Percentiles rank a stretch among this genome's conserved stretches.
phyloP scores from a whole-genome alignment of 2,888 invertebrate species.

The Leptopilina drosophilae region DNA sequence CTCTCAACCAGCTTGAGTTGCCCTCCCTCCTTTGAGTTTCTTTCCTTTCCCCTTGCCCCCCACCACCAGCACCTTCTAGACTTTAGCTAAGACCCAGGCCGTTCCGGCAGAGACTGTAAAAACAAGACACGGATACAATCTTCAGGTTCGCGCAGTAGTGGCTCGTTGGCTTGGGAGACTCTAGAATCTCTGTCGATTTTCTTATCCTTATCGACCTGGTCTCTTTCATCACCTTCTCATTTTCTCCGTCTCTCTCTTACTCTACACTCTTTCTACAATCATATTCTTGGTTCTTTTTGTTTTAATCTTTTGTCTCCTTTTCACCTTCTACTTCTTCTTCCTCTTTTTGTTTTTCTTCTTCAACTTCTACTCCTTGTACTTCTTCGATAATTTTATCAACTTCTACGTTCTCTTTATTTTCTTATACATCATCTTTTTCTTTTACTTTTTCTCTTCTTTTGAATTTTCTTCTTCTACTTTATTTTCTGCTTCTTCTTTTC shows the following conservation, averaged over 20 bases:
- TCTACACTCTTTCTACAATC: conserved; percentile 12
- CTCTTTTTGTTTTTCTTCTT: too few relatives aligned
- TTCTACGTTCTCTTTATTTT: too few relatives aligned
- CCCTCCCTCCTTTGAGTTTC: conserved; percentile 51
- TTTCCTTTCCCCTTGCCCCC: conserved; percentile 47
- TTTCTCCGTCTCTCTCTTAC: conserved; percentile 39
- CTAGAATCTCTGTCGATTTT: conserved; percentile 69
- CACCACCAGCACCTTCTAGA: conserved; percentile 45
- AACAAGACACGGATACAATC: conserved; percentile 77
- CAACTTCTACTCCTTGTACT: too few relatives aligned
- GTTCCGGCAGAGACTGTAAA: conserved; percentile 75
- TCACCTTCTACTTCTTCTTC: too few relatives aligned
- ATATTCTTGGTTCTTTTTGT: conserved; percentile 41
- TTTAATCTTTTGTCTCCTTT: neutral
- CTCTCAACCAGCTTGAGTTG: conserved; percentile 50
- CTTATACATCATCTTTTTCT: too few relatives aligned
- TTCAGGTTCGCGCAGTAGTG: conserved; percentile 75
- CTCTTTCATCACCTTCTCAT: conserved; percentile 46
- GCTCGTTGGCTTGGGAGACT: conserved; percentile 69
- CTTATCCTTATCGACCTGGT: conserved; percentile 59
- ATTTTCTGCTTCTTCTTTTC: too few relatives aligned
- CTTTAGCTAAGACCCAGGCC: conserved; percentile 69
- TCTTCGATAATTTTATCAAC: too few relatives aligned
- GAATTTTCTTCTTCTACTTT: too few relatives aligned
- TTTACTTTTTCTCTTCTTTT: too few relatives aligned